phyloP scores from a whole-genome alignment of 2,797 vertebrate genomes.

The Nasua narica region DNA sequence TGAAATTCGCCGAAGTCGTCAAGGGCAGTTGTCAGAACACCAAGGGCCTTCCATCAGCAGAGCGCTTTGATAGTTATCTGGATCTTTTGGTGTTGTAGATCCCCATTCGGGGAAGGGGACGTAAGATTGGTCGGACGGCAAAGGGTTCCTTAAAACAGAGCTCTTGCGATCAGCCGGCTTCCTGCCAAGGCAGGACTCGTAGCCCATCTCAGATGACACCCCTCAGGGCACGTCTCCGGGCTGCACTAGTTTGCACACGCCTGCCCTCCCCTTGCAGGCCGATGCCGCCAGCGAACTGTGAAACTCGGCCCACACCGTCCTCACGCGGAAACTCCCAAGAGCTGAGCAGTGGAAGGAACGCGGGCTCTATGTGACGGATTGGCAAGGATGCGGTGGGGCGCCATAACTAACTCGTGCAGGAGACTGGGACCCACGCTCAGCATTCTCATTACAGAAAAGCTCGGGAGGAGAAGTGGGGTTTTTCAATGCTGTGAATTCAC shows the following conservation, averaged over 20 bases:
- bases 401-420: rapidly evolving
- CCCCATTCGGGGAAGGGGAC: no score
- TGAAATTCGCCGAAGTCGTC: background rate
- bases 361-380: rapidly evolving
- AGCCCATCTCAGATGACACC: rapidly evolving
- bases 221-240: background rate
- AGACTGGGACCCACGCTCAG: background rate
- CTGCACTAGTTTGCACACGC: no score
- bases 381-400: rapidly evolving
- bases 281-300: rapidly evolving
- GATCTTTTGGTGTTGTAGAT: no score
- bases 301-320: rapidly evolving
- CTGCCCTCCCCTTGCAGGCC: no score
- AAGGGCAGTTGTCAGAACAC: no score
- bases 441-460: background rate
- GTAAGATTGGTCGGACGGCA: rapidly evolving
- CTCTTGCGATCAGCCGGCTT: rapidly evolving
- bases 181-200: background rate
- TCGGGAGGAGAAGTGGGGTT: rapidly evolving
- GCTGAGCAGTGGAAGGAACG: rapidly evolving
- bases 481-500: background rate
- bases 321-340: no score
- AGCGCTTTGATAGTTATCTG: rapidly evolving
- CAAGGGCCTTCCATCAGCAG: no score
- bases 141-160: background rate